phyloP scores from a whole-genome alignment of 2,888 invertebrate species.

The Tipula vernalis region DNA sequence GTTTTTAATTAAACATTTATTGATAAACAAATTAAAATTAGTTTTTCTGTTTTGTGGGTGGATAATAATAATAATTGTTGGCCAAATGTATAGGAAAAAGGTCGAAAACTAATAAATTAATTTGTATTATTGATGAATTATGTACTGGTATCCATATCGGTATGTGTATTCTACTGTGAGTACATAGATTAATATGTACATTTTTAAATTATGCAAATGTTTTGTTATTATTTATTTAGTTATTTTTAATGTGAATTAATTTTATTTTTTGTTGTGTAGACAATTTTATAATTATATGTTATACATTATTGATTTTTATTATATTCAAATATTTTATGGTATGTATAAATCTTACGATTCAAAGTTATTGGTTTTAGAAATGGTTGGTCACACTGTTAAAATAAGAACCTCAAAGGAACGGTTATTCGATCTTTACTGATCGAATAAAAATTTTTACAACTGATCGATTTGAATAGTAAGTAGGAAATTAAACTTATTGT shows the following conservation, averaged over 20 bases:
- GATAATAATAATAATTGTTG: neutral
- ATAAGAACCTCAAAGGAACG: too few relatives aligned
- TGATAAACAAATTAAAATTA: neutral
- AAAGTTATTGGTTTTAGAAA: neutral
- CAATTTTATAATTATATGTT: neutral
- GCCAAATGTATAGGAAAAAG: neutral
- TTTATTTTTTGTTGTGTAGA: neutral
- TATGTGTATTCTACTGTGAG: neutral
- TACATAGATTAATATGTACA: neutral
- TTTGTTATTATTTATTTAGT: neutral
- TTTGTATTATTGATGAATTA: neutral
- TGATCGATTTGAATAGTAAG: too few relatives aligned
- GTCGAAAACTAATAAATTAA: neutral
- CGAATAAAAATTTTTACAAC: too few relatives aligned
- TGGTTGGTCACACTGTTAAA: too few relatives aligned
- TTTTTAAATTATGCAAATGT: neutral
- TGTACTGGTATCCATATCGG: neutral
- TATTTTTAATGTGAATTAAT: neutral
- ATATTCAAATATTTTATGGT: neutral
- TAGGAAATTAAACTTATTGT: too few relatives aligned
- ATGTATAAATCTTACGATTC: neutral
- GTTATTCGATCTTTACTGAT: too few relatives aligned
- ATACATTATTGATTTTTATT: neutral
- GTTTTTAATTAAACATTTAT: neutral
- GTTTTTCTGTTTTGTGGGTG: neutral